Evolutionary conservation across 2,888 invertebrate genomes (phyloP), one percentile per base, ranked within the genome.

Genomic region (Papilio protenor): DNA sequence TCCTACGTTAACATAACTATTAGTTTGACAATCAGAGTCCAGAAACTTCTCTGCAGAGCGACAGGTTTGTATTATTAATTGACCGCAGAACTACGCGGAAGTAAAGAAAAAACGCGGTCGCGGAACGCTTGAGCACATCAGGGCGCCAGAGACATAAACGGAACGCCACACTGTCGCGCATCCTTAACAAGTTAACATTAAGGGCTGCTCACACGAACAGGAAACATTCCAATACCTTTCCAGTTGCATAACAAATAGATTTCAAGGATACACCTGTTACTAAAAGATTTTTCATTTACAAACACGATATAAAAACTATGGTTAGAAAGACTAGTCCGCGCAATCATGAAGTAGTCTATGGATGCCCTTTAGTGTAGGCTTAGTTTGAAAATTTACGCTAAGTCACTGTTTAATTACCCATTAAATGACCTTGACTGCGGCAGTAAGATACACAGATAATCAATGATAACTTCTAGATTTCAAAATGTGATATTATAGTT

Each of bases 131-230:
- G 18, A 70, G 57, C 27, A 47, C 70, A 71, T 18, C 21, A 18
- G 11, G 71, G 71, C 71, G 76, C 76, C 76, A 71, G 18, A 47
- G 27, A 75, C 57, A 72, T 69, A 69, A 55, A 45, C 75, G 69
- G 75, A 45, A 45, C 57, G 75, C 23, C 69, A 18, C 69, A 69
- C 40, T 69, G 66, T 52, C n/a, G 52, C 2, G 40, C 33, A 40
- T 55, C 75, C 75, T 52, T 75, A 75, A 75, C 69, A 69, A 69
- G 75, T 57, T 69, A 45, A 66, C 40, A n/a, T 40, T 66, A 66
- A 66, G n/a, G 40, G 66, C 59, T 61, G 12, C 12, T 33, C 40
- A 40, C 40, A 64, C 40, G 66, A 66, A 66, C 66, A 66, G 66
- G 66, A 66, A 66, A 33, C 66, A 40, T 66, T 40, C 66, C 40